phyloP scores from a whole-genome alignment of 1,140 invertebrate species.

The Chionoecetes opilio region DNA sequence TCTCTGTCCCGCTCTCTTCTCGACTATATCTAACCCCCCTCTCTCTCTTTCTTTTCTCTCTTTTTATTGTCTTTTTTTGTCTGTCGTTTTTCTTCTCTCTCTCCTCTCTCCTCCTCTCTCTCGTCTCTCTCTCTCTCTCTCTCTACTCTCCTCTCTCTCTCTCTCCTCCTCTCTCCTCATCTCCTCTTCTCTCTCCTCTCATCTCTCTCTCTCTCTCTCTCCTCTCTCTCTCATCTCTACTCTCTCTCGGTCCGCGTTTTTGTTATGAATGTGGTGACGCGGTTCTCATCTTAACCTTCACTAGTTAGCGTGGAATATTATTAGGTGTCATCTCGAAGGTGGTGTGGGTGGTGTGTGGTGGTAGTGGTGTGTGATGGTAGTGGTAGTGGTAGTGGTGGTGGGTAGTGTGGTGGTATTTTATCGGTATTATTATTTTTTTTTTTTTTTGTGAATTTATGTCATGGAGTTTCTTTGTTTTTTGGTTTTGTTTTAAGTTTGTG shows the following conservation, averaged over 20 bases:
- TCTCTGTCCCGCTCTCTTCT: no score
- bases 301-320: not conserved
- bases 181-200: not conserved
- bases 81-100: no score
- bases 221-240: not conserved
- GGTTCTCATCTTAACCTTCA: not conserved
- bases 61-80: no score
- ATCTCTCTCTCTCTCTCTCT: not conserved
- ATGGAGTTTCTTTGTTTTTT: no score
- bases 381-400: not conserved
- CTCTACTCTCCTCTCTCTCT: not conserved
- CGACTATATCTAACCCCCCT: no score
- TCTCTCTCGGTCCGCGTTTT: no score
- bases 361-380: not conserved
- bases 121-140: not conserved
- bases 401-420: not conserved
- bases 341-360: slow-evolving; percentile 1
- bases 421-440: not conserved
- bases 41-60: not conserved
- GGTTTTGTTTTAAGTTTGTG: no score
- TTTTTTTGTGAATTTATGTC: not conserved
- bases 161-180: not conserved
- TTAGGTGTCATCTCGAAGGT: not conserved
- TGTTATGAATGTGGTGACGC: not conserved
- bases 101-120: not conserved